phyloP scores from a whole-genome alignment of 2,888 invertebrate species.

The Azorinus chamasolen region DNA sequence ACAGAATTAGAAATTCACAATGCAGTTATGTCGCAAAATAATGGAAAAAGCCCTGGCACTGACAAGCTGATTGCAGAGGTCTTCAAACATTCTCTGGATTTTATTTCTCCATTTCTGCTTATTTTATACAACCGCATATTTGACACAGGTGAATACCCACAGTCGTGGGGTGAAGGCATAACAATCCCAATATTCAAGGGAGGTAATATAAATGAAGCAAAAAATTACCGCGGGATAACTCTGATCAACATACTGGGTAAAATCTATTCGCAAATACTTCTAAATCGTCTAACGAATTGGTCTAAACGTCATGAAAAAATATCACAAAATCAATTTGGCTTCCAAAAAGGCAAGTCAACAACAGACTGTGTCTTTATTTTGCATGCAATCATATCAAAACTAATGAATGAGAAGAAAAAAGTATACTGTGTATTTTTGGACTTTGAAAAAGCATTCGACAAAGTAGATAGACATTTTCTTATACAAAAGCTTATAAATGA shows the following conservation, averaged over 20 bases:
- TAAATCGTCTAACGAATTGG: constrained; percentile 17
- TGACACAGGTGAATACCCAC: constrained; percentile 4
- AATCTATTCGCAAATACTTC: constrained; percentile 17
- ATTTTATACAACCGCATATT: constrained; percentile 9
- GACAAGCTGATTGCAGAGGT: constrained; percentile 1
- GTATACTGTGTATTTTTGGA: constrained; percentile 9
- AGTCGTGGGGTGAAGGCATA: constrained; percentile 25
- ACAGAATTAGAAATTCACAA: constrained; percentile 11
- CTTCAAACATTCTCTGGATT: background rate
- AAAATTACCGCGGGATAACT: constrained; percentile 7
- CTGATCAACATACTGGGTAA: constrained; percentile 19
- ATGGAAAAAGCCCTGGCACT: constrained; percentile 24
- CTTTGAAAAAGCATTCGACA: constrained; percentile 9
- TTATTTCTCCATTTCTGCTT: constrained; percentile 8
- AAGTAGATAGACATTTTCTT: background rate
- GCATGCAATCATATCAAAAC: constrained; percentile 12
- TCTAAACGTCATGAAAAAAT: background rate
- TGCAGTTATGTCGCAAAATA: constrained; percentile 18
- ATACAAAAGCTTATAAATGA: background rate
- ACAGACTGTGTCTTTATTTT: constrained; percentile 12
- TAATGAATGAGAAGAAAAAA: constrained; percentile 1
- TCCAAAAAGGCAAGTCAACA: background rate
- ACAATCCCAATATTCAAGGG: too few relatives aligned
- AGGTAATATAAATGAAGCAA: background rate
- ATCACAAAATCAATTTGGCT: constrained; percentile 5